Base-by-base conservation (phyloP, 2,888 invertebrate genomes). In the Petrolisthes manimaculis region DNA sequence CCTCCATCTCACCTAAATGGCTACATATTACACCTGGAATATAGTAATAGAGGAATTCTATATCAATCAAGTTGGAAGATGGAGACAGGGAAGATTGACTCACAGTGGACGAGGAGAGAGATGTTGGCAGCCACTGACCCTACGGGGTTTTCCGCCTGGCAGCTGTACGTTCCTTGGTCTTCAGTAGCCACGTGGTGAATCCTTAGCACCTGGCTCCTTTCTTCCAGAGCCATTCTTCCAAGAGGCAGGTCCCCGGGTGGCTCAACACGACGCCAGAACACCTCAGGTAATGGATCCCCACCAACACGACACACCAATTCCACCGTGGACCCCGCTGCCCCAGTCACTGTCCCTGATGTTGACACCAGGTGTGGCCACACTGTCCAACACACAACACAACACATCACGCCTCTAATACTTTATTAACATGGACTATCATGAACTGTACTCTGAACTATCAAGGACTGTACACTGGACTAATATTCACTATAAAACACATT, bases 91-190 rank as follows among this genome's bases (percentile, higher is more conserved):
- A 37, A 37, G 37, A 37, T 37, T 37, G 83, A 91, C 97, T 96
- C 94, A 98, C 98, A 97, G 93, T 98, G 96, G 78, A 98, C 97
- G 89, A 96, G 96, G 78, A 98, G 95, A 77, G 96, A 95, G 54
- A 98, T 98, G 92, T 96, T 96, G 9, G 97, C 96, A 83, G 96
- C 95, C 91, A 97, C 96, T 80, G 95, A 95, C 3, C 98, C 98
- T 86, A 98, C 97, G 91, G 96, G 95, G 93, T 98, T 98, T 92
- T 97, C 96, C 37, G 97, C 98, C 92, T 96, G 95, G 93, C 98
- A 98, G 90, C 97, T 96, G 93, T 98, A 98, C 88, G 96, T 95
- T 69, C 97, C 98, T 92, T 97, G 97, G 93, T 98, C 98, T 82
- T 95, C 95, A 12, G 96, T 95, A 91, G 95, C 95, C 75, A 97